Evolutionary conservation across 1,140 invertebrate species (phyloP).

Genomic region (Diuraphis noxia): DNA sequence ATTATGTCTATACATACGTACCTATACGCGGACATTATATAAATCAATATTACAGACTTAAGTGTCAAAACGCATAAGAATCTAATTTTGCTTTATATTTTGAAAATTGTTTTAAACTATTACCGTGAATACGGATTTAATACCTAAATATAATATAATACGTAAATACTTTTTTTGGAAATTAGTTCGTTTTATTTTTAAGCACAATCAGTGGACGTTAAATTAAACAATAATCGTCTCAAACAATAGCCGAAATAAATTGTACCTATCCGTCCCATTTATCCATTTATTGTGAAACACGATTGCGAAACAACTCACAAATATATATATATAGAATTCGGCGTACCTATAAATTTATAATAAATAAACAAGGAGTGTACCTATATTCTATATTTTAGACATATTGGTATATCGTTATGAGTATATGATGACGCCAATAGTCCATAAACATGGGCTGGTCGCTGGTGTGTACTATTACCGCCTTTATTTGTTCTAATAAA

Average conservation of each 20-base stretch:
- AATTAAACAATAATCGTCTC: not conserved
- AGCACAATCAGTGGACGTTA: not conserved
- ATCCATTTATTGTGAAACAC: too few species aligned
- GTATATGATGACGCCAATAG: not conserved
- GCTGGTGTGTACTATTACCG: not conserved
- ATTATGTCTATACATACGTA: not conserved
- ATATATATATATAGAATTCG: not conserved
- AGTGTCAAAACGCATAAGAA: too few species aligned
- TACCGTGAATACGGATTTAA: too few species aligned
- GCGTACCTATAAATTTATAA: not conserved
- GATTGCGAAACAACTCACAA: not conserved
- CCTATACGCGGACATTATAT: too few species aligned
- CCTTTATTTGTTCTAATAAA: not conserved
- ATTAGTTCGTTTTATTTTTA: too few species aligned
- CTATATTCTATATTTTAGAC: too few species aligned
- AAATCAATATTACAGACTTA: too few species aligned
- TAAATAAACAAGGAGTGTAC: not conserved
- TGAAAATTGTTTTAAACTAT: too few species aligned
- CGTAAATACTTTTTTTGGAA: too few species aligned
- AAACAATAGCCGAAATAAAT: not conserved
- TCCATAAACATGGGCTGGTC: not conserved
- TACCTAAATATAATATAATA: too few species aligned
- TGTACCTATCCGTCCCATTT: not conserved
- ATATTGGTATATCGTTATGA: not conserved
- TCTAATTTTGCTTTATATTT: too few species aligned